Evolutionary conservation across 2,888 invertebrate genomes (phyloP), one percentile per base, ranked within the genome.

Genomic region (Pristionchus mayeri): DNA sequence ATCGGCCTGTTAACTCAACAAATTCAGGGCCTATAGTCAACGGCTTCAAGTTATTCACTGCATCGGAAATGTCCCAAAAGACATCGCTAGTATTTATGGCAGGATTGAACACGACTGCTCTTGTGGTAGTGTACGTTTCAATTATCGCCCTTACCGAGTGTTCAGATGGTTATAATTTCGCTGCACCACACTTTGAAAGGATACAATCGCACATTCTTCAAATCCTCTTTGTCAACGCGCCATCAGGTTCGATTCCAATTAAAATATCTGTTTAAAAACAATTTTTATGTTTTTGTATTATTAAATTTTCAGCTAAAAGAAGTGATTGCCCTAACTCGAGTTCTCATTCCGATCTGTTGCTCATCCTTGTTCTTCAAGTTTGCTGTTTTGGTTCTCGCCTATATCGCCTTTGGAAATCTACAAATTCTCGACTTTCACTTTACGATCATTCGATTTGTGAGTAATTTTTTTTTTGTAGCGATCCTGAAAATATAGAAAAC

Each of bases 391-490:
- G 18, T 63, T 11, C 18, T 63, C 9, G 63, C 63, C 30, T 63
- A 63, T 34, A 11, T 63, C 63, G 63, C 63, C 6, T 63, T 63
- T 13, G n/a, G 21, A 27, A 11, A 63, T 30, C 11, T 11, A 11
- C 3, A 27, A 63, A 4, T 63, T 3, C 13, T 63, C 30, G 63
- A 63, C 27, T 9, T 11, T 4, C 27, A 27, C 24, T 63, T 63
- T 18, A 63, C 63, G 3, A 63, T 63, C 27, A 63, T 63, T 30
- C 18, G 63, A 63, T 63, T 63, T 63, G 63, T 63, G 34, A 30
- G 63, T n/a, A n/a, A n/a, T n/a, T n/a, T n/a, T n/a, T n/a, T n/a
- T n/a, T n/a, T n/a, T n/a, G n/a, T n/a, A n/a, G n/a, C n/a, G n/a
- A n/a, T n/a, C n/a, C n/a, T n/a, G n/a, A n/a, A n/a, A n/a, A n/a